These are phyloP conservation scores for Sciurus vulgaris DNA, from an alignment of 2,797 vertebrate species.

Conservation along the genomic window DNA sequence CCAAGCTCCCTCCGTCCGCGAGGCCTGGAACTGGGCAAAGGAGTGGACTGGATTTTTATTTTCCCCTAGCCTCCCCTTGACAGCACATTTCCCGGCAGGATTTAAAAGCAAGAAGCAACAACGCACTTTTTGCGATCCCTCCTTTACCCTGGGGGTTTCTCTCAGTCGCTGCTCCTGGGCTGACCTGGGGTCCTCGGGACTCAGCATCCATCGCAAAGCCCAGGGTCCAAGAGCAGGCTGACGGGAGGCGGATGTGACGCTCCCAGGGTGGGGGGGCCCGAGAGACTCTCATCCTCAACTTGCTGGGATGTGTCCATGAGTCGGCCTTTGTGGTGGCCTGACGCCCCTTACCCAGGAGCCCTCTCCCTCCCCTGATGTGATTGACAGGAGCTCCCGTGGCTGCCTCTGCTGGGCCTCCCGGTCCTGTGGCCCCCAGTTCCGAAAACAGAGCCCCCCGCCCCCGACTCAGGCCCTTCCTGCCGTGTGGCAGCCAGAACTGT, in stretches of 20 bases:
- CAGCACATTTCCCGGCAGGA: background rate
- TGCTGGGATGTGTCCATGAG: background rate
- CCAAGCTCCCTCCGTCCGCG: background rate
- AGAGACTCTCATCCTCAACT: background rate
- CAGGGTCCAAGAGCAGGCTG: background rate
- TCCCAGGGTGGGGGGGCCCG: background rate
- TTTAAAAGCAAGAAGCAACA: background rate
- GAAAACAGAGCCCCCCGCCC: background rate
- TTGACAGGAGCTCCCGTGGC: background rate
- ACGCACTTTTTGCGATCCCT: background rate
- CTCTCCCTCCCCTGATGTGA: background rate
- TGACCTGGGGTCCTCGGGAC: background rate
- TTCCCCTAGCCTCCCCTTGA: background rate
- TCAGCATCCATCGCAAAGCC: rapidly evolving
- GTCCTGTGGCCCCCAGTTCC: background rate
- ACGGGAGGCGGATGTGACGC: rapidly evolving
- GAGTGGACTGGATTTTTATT: background rate
- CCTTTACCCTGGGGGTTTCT: background rate
- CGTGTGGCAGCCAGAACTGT: background rate
- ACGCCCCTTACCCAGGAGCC: background rate
- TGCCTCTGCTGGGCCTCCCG: background rate
- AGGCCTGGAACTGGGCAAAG: background rate
- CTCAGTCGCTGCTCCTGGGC: background rate
- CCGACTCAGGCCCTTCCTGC: background rate
- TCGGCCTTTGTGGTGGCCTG: background rate